These are phyloP conservation scores for Sesamia nonagrioides DNA, from an alignment of 1,140 invertebrate genomes.

Conservation along the genomic window DNA sequence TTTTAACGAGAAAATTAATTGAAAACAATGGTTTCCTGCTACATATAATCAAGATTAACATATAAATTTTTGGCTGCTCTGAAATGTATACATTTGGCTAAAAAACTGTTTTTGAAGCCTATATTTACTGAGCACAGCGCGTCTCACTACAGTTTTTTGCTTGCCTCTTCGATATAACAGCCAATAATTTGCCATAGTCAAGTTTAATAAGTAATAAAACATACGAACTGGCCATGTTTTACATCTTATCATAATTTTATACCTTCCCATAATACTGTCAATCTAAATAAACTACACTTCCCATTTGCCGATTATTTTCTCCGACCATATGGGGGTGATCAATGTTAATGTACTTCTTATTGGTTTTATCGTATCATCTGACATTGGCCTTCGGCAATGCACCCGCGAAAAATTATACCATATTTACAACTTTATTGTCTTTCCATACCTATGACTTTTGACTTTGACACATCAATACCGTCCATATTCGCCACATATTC, in stretches of 20 bases:
- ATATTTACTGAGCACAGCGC: too few species aligned
- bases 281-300: slow-evolving; percentile 32
- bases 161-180: slow-evolving; percentile 33
- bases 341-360: slow-evolving; percentile 38
- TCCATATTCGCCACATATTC: slow-evolving; percentile 53
- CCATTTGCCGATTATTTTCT: slow-evolving; percentile 31
- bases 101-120: too few species aligned
- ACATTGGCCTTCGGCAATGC: slow-evolving; percentile 35
- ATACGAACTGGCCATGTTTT: slow-evolving; percentile 41
- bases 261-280: slow-evolving; percentile 30
- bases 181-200: slow-evolving; percentile 33
- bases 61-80: too few species aligned
- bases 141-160: slow-evolving; percentile 22
- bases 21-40: too few species aligned
- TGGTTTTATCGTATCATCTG: slow-evolving; percentile 19
- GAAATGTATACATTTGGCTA: too few species aligned
- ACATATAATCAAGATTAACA: too few species aligned
- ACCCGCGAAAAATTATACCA: slow-evolving; percentile 19
- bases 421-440: slow-evolving; percentile 28
- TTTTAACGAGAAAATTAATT: too few species aligned
- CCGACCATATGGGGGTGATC: slow-evolving; percentile 20
- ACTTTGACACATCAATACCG: slow-evolving; percentile 47
- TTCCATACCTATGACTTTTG: too few species aligned
- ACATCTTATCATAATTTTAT: slow-evolving; percentile 28
- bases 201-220: slow-evolving; percentile 42